Conservation (phyloP, 2,797 vertebrate species). For the Sarcophilus harrisii region DNA sequence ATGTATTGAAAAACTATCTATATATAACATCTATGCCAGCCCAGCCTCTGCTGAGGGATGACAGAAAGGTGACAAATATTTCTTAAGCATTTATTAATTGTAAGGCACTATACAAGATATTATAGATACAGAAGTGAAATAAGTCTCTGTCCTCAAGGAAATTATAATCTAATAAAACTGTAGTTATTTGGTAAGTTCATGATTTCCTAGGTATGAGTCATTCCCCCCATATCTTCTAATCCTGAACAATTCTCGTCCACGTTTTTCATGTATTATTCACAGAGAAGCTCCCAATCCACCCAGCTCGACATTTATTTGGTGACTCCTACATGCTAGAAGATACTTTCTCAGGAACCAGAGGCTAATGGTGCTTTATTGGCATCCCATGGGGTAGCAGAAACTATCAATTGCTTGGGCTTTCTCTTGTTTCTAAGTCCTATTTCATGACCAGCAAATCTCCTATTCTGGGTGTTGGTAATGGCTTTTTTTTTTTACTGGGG, state of each 20-base stretch:
- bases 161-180: neutral
- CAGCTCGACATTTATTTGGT: neutral
- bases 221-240: neutral
- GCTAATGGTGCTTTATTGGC: neutral
- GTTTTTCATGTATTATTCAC: neutral
- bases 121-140: neutral
- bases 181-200: neutral
- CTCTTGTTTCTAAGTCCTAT: neutral
- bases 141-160: neutral
- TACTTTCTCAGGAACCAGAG: neutral
- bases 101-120: neutral
- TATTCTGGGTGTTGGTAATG: neutral
- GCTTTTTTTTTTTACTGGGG: neutral
- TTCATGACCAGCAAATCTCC: neutral
- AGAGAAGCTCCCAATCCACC: neutral
- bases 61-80: neutral
- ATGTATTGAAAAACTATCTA: neutral
- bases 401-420: neutral
- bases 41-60: neutral
- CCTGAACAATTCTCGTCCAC: neutral
- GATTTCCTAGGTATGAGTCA: neutral
- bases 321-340: neutral
- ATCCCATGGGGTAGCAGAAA: neutral
- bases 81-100: neutral
- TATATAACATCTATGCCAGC: neutral